Percentiles rank a stretch among this genome's conserved stretches.
Evolutionary conservation across 2,888 invertebrate species (phyloP).

Genomic region (Brenthis ino): DNA sequence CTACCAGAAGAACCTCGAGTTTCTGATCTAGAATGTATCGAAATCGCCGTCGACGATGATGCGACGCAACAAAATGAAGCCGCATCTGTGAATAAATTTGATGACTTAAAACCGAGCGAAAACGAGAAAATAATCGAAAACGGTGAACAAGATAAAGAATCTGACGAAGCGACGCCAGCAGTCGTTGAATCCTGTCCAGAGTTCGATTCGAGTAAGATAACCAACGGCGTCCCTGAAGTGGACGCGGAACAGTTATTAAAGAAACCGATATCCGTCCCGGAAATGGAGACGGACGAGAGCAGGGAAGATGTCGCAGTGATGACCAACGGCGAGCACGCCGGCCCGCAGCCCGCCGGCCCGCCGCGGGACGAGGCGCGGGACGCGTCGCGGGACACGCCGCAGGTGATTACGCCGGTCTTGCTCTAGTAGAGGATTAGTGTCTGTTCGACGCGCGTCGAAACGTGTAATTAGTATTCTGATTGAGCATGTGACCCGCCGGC

Average conservation of each 20-base stretch:
- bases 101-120: not conserved
- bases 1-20: not conserved
- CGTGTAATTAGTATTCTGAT: conserved; percentile 71
- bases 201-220: conserved; percentile 19
- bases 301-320: conserved; percentile 1
- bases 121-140: not conserved
- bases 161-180: conserved; percentile 2
- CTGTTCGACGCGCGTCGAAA: conserved; percentile 65
- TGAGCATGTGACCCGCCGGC: conserved; percentile 72
- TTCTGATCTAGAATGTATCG: not conserved
- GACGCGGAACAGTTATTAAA: conserved; percentile 9
- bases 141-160: not conserved
- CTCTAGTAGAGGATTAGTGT: conserved; percentile 75
- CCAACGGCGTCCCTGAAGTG: conserved; percentile 28
- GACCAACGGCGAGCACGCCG: conserved; percentile 15
- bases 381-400: conserved; percentile 46
- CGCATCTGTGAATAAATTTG: not conserved
- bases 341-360: conserved; percentile 18
- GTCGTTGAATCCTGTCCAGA: conserved; percentile 4
- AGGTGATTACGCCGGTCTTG: conserved; percentile 76
- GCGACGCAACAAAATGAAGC: not conserved
- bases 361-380: too few relatives aligned
- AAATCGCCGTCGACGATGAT: not conserved
- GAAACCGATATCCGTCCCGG: not conserved
- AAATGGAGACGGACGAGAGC: conserved; percentile 16